Percentiles rank a stretch among this genome's conserved stretches.
These are phyloP conservation scores for Bugulina stolonifera DNA, from an alignment of 2,888 invertebrate species.

Conservation along the genomic window DNA sequence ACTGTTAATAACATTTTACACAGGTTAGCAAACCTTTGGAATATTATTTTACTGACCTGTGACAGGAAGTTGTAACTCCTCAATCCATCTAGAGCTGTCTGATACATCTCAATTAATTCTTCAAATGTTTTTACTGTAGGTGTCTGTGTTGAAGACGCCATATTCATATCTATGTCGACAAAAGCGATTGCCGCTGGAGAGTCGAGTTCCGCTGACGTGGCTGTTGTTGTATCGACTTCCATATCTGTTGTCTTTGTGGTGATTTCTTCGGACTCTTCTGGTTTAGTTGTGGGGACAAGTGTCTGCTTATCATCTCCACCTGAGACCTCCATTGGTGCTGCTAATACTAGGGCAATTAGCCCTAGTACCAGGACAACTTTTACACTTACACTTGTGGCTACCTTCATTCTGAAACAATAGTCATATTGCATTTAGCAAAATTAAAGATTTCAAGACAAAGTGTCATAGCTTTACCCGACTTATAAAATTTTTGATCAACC, in stretches of 20 bases:
- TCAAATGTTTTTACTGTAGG: background rate
- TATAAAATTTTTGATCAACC: too few relatives aligned
- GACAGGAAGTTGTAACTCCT: background rate
- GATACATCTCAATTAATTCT: background rate
- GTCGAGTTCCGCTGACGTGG: too few relatives aligned
- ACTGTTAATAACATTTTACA: too few relatives aligned
- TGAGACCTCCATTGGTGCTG: background rate
- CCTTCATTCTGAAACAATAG: background rate
- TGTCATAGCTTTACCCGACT: too few relatives aligned
- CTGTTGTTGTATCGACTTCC: too few relatives aligned
- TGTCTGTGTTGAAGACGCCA: background rate
- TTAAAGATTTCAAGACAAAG: too few relatives aligned
- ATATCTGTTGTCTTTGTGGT: too few relatives aligned
- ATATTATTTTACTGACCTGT: too few relatives aligned
- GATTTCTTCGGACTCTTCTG: background rate
- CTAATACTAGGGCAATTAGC: background rate
- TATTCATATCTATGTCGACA: background rate
- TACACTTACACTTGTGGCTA: background rate
- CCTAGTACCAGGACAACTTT: background rate
- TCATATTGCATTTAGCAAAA: too few relatives aligned
- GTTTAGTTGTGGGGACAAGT: background rate
- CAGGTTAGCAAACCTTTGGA: too few relatives aligned
- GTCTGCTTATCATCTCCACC: background rate
- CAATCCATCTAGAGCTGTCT: background rate
- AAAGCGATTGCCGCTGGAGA: background rate